Percentiles rank a stretch among this genome's conserved stretches.
These are phyloP conservation scores for Nyleta sp. DNA, from an alignment of 2,888 invertebrate genomes.

Conservation along the genomic window DNA sequence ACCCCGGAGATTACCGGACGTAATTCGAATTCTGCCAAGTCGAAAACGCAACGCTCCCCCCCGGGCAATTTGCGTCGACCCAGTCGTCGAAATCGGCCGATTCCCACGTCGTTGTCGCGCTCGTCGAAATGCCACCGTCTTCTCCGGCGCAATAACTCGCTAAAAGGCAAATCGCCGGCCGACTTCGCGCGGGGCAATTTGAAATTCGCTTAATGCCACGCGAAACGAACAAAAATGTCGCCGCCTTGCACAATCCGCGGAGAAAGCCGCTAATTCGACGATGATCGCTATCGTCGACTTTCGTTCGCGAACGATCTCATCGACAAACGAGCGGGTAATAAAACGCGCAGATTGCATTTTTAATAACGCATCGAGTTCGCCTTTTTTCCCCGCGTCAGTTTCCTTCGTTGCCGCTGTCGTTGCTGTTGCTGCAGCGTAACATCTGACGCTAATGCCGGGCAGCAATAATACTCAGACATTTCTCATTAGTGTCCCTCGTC, in stretches of 20 bases:
- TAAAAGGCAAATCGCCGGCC: neutral
- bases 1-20: conserved; percentile 25
- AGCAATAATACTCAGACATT: conserved; percentile 49
- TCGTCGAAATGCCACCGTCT: neutral
- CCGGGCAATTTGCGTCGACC: neutral
- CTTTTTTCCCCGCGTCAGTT: conserved; percentile 11
- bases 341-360: conserved; percentile 15
- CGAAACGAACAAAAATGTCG: conserved; percentile 21
- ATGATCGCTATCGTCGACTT: conserved; percentile 6
- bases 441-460: conserved; percentile 45
- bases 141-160: no score
- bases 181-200: conserved; percentile 9
- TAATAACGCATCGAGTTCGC: neutral
- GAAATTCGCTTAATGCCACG: conserved; percentile 9
- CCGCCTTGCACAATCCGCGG: conserved; percentile 27
- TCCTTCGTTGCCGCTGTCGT: no score
- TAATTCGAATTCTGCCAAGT: conserved; percentile 41
- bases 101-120: conserved; percentile 26
- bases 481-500: conserved; percentile 54
- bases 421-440: no score
- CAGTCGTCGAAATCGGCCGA: neutral
- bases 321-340: conserved; percentile 18
- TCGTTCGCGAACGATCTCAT: conserved; percentile 21
- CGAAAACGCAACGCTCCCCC: neutral
- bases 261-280: conserved; percentile 30